Base-by-base conservation (phyloP, 2,113 vertebrate genomes). In the Notechis scutatus region DNA sequence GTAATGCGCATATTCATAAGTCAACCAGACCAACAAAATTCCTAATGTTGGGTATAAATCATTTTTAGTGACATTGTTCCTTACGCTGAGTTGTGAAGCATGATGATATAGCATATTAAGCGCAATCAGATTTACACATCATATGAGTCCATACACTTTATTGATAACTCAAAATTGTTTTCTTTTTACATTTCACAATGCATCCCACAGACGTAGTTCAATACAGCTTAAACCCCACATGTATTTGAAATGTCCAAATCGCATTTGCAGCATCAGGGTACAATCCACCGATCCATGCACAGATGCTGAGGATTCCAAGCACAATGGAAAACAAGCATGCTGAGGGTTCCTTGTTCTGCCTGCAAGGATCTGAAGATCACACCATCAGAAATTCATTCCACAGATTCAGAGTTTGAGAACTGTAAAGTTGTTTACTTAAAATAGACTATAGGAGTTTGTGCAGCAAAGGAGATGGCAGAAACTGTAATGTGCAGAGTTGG, bases 191-290 rank as follows among this genome's bases (percentile, higher is more conserved):
- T 98, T 97, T 99, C 98, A 99, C 99, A 99, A 99, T 98, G 98
- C 99, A 99, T 99, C 99, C 98, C 99, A 99, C 98, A 99, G 98
- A 99, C 98, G 96, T 97, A 98, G 97, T 98, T 98, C 98, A 98
- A 96, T 93, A 98, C 97, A 97, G 97, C 98, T 97, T 97, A 98
- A 98, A 98, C 98, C 98, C 98, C 98, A 98, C 98, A 96, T 97
- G 97, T 97, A 97, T 97, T 98, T 96, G 95, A 98, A 97, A 95
- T 97, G 98, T 97, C 97, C 98, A 98, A 98, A 98, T 98, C 97
- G 97, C 97, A 97, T 97, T 97, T 98, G 98, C 98, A 98, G 98
- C 98, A 97, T 98, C 97, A 97, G 97, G 97, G 92, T 47, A 57
- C n/a, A 86, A 90, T 57, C 81, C 56, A 20, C 74, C 21, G 92